Evolutionary conservation across 53 echinoderm and acorn worm genomes (phyloP).

Genomic region (Luidia sarsii): DNA sequence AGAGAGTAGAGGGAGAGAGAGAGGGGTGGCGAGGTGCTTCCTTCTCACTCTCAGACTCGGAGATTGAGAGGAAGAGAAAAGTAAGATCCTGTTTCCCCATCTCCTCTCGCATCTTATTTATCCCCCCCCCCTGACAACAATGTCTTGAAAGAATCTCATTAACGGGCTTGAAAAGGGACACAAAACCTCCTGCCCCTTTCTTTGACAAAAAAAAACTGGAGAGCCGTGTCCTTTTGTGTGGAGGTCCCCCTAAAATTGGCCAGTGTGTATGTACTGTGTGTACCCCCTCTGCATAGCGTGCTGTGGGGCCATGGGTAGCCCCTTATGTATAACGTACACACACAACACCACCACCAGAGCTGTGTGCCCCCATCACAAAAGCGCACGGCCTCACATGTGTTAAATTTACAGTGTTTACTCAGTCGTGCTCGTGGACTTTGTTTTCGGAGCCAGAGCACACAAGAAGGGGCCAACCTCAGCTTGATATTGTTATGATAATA

Average conservation of each 20-base stretch:
- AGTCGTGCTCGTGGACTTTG: conserved; percentile 49
- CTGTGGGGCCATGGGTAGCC: background rate
- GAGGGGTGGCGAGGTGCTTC: too few species aligned
- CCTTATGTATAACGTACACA: too few species aligned
- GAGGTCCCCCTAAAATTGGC: conserved; percentile 26
- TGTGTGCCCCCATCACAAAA: conserved; percentile 13
- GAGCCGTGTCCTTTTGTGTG: conserved; percentile 38
- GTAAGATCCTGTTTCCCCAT: background rate
- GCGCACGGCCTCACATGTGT: conserved; percentile 14
- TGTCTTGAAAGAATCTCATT: conserved; percentile 25
- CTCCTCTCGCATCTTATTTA: background rate
- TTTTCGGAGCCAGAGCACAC: conserved; percentile 45
- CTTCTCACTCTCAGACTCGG: too few species aligned
- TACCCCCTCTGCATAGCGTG: conserved; percentile 37
- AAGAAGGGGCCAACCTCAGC: background rate
- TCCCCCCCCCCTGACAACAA: conserved; percentile 6
- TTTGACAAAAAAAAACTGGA: too few species aligned
- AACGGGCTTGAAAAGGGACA: conserved; percentile 3
- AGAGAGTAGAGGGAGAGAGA: too few species aligned
- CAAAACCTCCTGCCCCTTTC: conserved; percentile 35
- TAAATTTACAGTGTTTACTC: conserved; percentile 50
- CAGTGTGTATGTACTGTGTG: too few species aligned
- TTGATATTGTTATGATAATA: conserved; percentile 58
- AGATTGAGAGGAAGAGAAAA: too few species aligned
- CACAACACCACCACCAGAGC: too few species aligned